Evolutionary conservation across 2,888 invertebrate genomes (phyloP).

Genomic region (Morpho helenor): DNA sequence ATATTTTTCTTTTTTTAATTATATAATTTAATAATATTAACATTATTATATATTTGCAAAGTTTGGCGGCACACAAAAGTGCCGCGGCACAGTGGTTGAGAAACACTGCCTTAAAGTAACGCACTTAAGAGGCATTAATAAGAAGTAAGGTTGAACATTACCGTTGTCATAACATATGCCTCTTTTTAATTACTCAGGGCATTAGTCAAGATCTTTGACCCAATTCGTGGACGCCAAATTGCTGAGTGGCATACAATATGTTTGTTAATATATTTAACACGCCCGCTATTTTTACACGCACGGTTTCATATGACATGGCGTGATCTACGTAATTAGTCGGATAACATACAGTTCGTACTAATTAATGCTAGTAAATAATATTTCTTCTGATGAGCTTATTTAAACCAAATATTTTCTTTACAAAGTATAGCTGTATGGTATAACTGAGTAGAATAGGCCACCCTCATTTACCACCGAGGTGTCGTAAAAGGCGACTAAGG

Average conservation of each 20-base stretch:
- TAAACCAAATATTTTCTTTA: too few species aligned
- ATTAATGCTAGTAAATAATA: background rate
- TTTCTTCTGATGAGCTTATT: background rate
- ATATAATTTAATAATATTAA: too few species aligned
- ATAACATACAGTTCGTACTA: background rate
- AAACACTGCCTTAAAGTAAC: too few species aligned
- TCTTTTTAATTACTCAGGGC: background rate
- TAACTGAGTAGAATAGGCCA: too few species aligned
- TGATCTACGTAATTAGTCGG: slow-evolving; percentile 5
- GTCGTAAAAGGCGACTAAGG: too few species aligned
- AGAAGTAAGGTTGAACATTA: background rate
- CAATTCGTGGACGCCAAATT: slow-evolving; percentile 9
- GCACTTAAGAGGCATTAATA: background rate
- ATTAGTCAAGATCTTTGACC: slow-evolving; percentile 13
- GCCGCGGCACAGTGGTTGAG: too few species aligned
- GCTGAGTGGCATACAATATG: slow-evolving; percentile 10
- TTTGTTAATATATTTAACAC: slow-evolving; percentile 12
- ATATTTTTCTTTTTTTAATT: too few species aligned
- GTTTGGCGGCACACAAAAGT: too few species aligned
- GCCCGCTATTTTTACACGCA: slow-evolving; percentile 12
- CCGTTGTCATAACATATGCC: background rate
- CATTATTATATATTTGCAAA: too few species aligned
- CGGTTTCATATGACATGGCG: slow-evolving; percentile 18
- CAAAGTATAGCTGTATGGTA: too few species aligned
- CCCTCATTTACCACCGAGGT: too few species aligned